Conservation (phyloP, 2,888 invertebrate genomes). For the Blomia tropicalis region DNA sequence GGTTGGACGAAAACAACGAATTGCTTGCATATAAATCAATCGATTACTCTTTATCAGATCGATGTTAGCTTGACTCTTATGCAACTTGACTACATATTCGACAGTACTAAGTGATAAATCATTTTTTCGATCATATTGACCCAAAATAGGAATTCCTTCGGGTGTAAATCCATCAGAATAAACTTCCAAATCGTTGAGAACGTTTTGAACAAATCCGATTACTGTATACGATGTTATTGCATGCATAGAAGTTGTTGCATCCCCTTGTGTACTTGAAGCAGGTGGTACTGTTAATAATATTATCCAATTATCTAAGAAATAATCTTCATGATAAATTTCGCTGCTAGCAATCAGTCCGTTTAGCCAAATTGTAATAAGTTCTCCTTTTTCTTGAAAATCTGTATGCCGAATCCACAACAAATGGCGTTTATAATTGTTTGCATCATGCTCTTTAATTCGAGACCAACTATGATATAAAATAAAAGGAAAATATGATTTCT, state of each 20-base stretch:
- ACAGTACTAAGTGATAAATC: not conserved
- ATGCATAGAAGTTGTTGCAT: not conserved
- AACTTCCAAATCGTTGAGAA: not conserved
- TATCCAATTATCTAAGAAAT: not conserved
- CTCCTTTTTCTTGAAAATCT: not conserved
- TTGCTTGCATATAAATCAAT: not conserved
- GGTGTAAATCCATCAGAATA: not conserved
- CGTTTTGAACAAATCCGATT: not conserved
- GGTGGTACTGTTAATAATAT: not conserved
- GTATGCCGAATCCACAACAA: not conserved
- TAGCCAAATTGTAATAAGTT: not conserved
- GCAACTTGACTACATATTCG: not conserved
- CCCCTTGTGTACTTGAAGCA: not conserved
- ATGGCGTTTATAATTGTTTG: not conserved
- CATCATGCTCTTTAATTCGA: not conserved
- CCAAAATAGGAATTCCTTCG: not conserved
- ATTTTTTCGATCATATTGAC: not conserved
- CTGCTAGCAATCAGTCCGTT: not conserved
- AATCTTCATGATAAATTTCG: not conserved
- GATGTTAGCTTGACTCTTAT: not conserved
- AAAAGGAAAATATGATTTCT: not conserved
- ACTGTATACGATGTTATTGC: not conserved
- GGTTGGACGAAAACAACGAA: constrained; percentile 27
- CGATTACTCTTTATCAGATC: not conserved
- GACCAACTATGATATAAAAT: not conserved